These are phyloP conservation scores for Apocrypta bakeri DNA, from an alignment of 1,140 invertebrate genomes.

Conservation along the genomic window DNA sequence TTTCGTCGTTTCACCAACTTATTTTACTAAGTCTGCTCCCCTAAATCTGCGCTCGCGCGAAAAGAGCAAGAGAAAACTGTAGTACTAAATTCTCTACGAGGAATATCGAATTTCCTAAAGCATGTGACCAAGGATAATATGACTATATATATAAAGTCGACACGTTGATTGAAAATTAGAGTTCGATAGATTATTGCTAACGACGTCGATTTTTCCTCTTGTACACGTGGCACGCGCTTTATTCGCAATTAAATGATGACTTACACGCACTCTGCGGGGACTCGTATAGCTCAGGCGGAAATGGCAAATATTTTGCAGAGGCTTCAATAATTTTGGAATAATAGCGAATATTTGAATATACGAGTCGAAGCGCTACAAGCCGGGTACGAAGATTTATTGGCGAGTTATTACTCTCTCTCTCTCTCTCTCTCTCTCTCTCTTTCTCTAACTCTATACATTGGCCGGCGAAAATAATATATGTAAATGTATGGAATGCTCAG, in stretches of 20 bases:
- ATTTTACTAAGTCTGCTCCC: neutral
- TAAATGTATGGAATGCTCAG: constrained; percentile 19
- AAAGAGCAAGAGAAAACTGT: neutral
- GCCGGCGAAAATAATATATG: neutral
- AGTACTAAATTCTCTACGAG: neutral
- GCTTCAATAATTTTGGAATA: neutral
- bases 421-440: neutral
- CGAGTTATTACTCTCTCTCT: neutral
- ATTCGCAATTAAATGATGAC: neutral
- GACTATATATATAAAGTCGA: neutral
- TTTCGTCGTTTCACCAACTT: neutral
- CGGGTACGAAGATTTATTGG: neutral
- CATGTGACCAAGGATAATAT: neutral
- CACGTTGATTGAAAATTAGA: constrained; percentile 8
- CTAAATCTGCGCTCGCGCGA: neutral
- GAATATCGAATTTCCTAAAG: neutral
- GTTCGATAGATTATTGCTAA: neutral
- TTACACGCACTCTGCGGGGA: too few species aligned
- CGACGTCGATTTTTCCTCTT: too few species aligned
- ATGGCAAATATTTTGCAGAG: neutral
- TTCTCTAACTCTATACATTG: neutral
- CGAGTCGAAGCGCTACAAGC: neutral
- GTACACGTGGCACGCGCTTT: neutral
- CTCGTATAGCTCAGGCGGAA: neutral
- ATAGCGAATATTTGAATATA: neutral